Conservation (phyloP, 1,140 invertebrate genomes). For the Adelges cooleyi region DNA sequence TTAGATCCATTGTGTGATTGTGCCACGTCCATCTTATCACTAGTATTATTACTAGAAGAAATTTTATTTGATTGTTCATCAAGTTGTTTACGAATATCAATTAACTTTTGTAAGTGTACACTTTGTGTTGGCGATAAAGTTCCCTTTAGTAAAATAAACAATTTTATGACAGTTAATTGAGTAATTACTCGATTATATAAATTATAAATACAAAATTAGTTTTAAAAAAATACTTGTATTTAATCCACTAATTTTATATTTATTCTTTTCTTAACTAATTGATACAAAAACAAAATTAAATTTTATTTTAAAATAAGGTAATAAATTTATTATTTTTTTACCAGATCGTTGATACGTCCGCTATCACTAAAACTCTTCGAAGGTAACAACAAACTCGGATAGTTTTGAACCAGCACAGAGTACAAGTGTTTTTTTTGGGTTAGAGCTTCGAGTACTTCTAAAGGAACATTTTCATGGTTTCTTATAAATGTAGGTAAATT, state of each 20-base stretch:
- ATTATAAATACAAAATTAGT: background rate
- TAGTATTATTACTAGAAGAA: background rate
- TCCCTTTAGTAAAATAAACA: background rate
- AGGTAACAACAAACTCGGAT: constrained; percentile 52
- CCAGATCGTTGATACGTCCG: constrained; percentile 41
- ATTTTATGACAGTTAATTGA: no score
- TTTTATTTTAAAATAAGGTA: no score
- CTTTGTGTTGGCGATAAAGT: constrained; percentile 34
- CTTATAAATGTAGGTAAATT: constrained; percentile 61
- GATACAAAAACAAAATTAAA: no score
- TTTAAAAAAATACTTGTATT: no score
- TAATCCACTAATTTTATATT: no score
- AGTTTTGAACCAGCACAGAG: constrained; percentile 58
- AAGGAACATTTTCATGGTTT: constrained; percentile 51
- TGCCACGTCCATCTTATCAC: background rate
- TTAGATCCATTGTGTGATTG: background rate
- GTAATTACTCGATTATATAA: no score
- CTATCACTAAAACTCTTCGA: constrained; percentile 54
- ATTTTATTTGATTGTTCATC: background rate
- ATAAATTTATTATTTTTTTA: no score
- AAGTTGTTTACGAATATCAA: background rate
- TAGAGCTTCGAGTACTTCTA: constrained; percentile 44
- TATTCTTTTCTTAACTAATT: no score
- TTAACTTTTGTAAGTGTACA: constrained; percentile 13
- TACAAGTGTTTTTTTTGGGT: constrained; percentile 53